These are phyloP conservation scores for Centruroides vittatus DNA, from an alignment of 1,140 invertebrate genomes.

Conservation along the genomic window DNA sequence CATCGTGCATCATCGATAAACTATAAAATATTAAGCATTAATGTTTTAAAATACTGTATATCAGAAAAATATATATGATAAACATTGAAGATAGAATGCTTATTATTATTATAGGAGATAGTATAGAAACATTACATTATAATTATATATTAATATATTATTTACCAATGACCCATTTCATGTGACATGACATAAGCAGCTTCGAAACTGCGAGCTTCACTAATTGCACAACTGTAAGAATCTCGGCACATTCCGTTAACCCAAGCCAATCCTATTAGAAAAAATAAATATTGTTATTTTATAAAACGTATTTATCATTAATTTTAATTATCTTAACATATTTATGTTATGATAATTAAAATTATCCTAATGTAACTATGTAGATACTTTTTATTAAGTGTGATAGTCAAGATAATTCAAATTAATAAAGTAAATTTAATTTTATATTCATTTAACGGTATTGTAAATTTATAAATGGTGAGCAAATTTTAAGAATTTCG, in stretches of 20 bases:
- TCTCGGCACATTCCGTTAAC: conserved; percentile 33
- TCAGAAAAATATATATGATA: no score
- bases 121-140: no score
- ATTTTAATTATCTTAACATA: background rate
- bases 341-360: background rate
- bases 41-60: no score
- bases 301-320: background rate
- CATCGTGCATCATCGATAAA: conserved; percentile 28
- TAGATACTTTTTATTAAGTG: no score
- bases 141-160: background rate
- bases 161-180: conserved; percentile 33
- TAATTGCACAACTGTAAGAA: conserved; percentile 31
- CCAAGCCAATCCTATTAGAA: conserved; percentile 27
- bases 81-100: no score
- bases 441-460: no score
- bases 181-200: conserved; percentile 33
- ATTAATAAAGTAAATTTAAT: no score
- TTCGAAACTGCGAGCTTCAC: conserved; percentile 32
- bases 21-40: conserved; percentile 8
- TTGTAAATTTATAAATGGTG: no score
- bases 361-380: background rate
- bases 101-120: no score
- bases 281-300: conserved; percentile 1
- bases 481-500: no score
- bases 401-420: no score